Percentiles rank a stretch among this genome's conserved stretches.
These are phyloP conservation scores for Rhopilema esculentum DNA, from an alignment of 30 jellyfish, hydroid and myxozoan genomes.

Conservation along the genomic window DNA sequence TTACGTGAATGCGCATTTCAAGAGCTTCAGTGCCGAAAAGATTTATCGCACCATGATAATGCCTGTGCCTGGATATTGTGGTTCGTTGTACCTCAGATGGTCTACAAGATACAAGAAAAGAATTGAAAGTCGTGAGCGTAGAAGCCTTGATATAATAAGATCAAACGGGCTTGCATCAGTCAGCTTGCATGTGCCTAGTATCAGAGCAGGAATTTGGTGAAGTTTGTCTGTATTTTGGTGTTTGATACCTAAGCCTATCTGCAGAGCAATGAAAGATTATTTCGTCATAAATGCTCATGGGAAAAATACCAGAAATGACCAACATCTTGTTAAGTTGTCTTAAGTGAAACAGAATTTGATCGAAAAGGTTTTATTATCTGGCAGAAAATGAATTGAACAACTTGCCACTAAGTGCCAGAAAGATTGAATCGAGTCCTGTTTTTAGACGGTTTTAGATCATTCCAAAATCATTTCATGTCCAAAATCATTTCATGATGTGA, in stretches of 20 bases:
- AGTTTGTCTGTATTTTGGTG: too few species aligned
- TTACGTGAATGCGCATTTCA: too few species aligned
- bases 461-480: neutral
- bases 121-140: neutral
- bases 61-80: too few species aligned
- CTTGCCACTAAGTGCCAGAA: slow-evolving; percentile 1
- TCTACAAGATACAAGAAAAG: too few species aligned
- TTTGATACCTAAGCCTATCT: too few species aligned
- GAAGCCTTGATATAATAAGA: neutral
- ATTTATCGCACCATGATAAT: too few species aligned
- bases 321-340: neutral
- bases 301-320: too few species aligned
- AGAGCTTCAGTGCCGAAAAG: too few species aligned
- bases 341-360: neutral
- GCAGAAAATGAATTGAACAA: neutral
- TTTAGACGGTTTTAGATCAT: neutral
- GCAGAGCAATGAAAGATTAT: too few species aligned
- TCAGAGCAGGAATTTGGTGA: slow-evolving; percentile 3
- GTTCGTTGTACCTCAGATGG: neutral
- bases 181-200: slow-evolving; percentile 25
- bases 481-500: neutral
- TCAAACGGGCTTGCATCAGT: neutral
- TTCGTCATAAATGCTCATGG: too few species aligned
- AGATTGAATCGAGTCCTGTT: neutral
- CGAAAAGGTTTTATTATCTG: neutral